Evolutionary conservation across 2,797 vertebrate species (phyloP).

Genomic region (Sebastes hopkinsi): DNA sequence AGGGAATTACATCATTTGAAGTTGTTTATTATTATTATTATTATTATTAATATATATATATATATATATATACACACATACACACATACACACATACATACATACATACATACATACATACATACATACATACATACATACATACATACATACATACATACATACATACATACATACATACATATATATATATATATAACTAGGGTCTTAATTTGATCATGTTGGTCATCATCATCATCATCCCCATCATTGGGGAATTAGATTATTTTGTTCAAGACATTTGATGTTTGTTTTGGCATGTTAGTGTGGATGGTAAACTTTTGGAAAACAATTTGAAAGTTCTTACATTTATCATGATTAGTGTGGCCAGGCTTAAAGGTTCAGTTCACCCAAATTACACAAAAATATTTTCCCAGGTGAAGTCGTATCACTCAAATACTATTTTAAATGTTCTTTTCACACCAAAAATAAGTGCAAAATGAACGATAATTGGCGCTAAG

Average conservation of each 20-base stretch:
- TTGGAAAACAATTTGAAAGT: neutral
- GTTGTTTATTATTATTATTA: too few relatives aligned
- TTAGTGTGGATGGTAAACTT: neutral
- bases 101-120: too few relatives aligned
- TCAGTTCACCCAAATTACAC: neutral
- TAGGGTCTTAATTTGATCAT: neutral
- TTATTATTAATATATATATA: too few relatives aligned
- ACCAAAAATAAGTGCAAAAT: neutral
- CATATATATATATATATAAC: too few relatives aligned
- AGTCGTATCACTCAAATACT: neutral
- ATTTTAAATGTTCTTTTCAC: neutral
- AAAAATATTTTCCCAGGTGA: neutral
- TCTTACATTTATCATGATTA: neutral
- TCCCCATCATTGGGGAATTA: neutral
- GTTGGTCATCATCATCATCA: neutral
- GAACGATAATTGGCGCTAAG: neutral
- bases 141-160: too few relatives aligned
- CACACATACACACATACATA: too few relatives aligned
- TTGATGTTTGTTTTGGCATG: neutral
- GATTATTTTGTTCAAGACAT: neutral
- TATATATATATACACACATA: too few relatives aligned
- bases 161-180: too few relatives aligned
- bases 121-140: too few relatives aligned
- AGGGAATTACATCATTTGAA: neutral
- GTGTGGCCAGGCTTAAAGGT: neutral